These are phyloP conservation scores for Mythimna pallens DNA, from an alignment of 2,888 invertebrate species.

Conservation along the genomic window DNA sequence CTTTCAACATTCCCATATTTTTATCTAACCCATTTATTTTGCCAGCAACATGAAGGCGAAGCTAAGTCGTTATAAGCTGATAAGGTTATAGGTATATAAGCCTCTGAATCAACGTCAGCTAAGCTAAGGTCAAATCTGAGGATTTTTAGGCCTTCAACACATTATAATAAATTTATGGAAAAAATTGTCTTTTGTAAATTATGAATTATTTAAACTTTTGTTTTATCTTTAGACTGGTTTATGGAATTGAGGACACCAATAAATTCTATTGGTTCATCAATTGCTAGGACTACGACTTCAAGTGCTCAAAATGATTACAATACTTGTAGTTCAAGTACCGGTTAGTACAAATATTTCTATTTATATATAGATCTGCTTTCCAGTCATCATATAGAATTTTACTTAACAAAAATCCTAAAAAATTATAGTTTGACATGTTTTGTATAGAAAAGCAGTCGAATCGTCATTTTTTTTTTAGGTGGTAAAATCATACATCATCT, in stretches of 20 bases:
- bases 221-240: slow-evolving; percentile 71
- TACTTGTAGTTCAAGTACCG: slow-evolving; percentile 18
- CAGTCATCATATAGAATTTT: neutral
- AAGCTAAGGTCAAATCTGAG: neutral
- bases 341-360: slow-evolving; percentile 35
- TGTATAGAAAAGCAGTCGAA: neutral
- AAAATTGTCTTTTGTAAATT: neutral
- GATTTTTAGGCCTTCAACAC: neutral
- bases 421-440: neutral
- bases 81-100: neutral
- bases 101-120: neutral
- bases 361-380: neutral
- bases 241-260: slow-evolving; percentile 67
- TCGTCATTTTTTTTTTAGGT: too few species aligned
- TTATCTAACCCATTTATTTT: neutral
- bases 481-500: too few species aligned
- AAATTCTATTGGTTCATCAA: slow-evolving; percentile 65
- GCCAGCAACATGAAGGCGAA: neutral
- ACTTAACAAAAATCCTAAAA: neutral
- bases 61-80: slow-evolving; percentile 4
- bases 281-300: slow-evolving; percentile 31
- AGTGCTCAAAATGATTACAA: neutral
- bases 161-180: neutral
- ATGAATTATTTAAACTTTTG: neutral
- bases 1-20: neutral